phyloP scores from a whole-genome alignment of 2,797 vertebrate genomes.

The Lepidocolaptes lacrymiger region DNA sequence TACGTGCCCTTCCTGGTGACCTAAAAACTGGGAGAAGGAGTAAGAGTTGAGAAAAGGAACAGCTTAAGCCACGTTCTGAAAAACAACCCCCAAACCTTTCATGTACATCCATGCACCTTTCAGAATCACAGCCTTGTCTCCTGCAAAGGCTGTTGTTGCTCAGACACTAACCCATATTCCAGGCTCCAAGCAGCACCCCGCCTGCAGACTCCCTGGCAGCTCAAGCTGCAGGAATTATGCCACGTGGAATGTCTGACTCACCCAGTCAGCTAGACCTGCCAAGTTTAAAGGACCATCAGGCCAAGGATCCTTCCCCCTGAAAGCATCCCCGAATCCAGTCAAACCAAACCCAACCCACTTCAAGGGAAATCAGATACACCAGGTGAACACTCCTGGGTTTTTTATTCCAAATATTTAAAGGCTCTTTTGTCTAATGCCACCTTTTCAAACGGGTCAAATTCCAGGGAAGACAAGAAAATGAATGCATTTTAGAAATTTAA shows the following conservation, averaged over 20 bases:
- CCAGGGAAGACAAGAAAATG: not conserved
- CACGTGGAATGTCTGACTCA: not conserved
- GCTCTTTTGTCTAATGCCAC: not conserved
- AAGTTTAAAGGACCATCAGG: not conserved
- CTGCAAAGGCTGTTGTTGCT: not conserved
- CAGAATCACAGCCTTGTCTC: not conserved
- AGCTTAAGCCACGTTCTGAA: not conserved
- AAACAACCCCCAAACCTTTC: not conserved
- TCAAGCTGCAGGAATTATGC: not conserved
- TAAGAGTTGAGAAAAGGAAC: not conserved
- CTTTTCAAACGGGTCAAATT: not conserved
- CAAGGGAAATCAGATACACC: not conserved
- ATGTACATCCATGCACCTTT: not conserved
- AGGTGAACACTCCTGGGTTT: not conserved
- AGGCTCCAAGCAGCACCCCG: not conserved
- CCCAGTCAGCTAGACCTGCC: not conserved
- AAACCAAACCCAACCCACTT: not conserved
- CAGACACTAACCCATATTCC: not conserved
- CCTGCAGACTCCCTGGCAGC: not conserved
- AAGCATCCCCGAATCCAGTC: not conserved
- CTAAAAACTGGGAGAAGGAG: not conserved
- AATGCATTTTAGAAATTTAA: not conserved
- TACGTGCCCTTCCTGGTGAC: fast-evolving
- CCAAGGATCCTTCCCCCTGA: not conserved
- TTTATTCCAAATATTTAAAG: not conserved